Base-by-base conservation (phyloP, 2,797 vertebrate species). In the Xiphophorus birchmanni region DNA sequence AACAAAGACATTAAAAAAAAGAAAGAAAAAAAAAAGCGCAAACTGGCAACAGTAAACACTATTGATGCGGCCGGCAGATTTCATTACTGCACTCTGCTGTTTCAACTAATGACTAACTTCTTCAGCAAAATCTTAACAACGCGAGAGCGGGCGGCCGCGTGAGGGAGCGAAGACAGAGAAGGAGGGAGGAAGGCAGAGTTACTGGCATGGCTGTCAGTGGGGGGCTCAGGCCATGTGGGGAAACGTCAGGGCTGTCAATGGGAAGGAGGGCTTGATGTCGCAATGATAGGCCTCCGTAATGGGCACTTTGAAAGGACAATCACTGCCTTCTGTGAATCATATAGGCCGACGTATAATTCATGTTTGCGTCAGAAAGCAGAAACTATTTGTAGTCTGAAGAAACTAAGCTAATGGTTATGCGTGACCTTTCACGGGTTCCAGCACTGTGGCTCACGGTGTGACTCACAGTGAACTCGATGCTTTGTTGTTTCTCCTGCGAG, bases 211-310 rank as follows among this genome's bases (percentile, higher is more conserved):
- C 90, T 94, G 94, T 94, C 94, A 93, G 92, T 92, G 90, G 90
- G 92, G 92, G 91, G 90, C 91, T 92, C 88, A 90, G 90, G 90
- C 93, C 92, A 92, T 93, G 92, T 91, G 91, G 93, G 90, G 92
- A 93, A 94, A 93, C 90, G 91, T 96, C 95, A 95, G 92, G 90
- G 89, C 92, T 94, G 94, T 94, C 93, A 92, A 94, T 94, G 93
- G 92, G 93, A 91, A 94, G 94, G 94, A 94, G 94, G 94, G 91
- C 90, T 93, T 94, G 93, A 95, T 95, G 95, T 82, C 90, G 93
- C 95, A 95, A 95, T 95, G 94, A 95, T 95, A 95, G 93, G 93
- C 89, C 93, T 93, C 81, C 89, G 93, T 95, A 95, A 96, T 95
- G 92, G 92, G 92, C 92, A 95, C 94, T 94, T 91, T 94, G 92